Evolutionary conservation across 2,113 vertebrate species (phyloP).

Genomic region (Falco punctatus): DNA sequence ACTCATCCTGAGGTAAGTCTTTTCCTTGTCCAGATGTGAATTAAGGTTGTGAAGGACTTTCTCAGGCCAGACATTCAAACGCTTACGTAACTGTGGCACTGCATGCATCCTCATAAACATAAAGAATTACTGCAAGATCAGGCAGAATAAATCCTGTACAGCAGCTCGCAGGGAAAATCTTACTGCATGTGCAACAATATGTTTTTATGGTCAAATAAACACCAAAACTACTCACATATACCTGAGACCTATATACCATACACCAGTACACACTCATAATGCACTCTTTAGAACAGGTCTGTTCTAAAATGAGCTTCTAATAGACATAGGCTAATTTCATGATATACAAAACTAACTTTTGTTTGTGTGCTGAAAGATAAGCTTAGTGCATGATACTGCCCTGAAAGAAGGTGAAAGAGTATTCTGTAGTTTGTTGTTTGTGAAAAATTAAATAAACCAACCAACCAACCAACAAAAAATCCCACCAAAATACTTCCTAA

Average conservation of each 20-base stretch:
- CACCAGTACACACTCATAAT: background rate
- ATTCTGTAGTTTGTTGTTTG: background rate
- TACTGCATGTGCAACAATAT: background rate
- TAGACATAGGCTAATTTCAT: background rate
- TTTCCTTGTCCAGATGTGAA: background rate
- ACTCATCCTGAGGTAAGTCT: slow-evolving; percentile 8
- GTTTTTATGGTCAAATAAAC: background rate
- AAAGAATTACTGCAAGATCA: background rate
- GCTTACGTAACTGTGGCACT: background rate
- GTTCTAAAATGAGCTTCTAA: background rate
- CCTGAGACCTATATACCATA: background rate
- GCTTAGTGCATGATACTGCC: background rate
- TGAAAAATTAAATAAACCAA: background rate
- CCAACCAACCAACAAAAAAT: background rate
- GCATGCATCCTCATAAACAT: background rate
- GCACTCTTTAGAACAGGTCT: background rate
- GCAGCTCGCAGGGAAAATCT: background rate
- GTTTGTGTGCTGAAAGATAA: background rate
- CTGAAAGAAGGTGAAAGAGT: background rate
- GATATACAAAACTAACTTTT: background rate
- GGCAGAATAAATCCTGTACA: background rate
- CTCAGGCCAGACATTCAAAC: background rate
- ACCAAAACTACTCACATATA: background rate
- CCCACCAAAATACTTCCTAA: background rate
- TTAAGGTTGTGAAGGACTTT: background rate